Evolutionary conservation across 2,888 invertebrate genomes (phyloP).

Genomic region (Zaprionus obscuricornis): DNA sequence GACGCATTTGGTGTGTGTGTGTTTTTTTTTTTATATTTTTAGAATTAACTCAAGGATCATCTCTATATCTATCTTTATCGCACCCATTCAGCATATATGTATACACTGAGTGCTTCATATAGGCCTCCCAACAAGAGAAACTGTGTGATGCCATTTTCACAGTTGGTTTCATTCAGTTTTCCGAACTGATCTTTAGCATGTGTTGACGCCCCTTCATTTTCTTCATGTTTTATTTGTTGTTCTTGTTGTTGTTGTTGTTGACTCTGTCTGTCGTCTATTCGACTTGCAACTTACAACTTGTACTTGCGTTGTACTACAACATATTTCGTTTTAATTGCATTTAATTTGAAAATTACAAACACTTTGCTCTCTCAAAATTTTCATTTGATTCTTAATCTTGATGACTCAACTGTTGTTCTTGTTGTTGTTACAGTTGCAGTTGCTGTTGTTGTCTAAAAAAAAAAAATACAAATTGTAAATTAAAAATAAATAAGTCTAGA

Average conservation of each 20-base stretch:
- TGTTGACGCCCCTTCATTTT: conserved; percentile 28
- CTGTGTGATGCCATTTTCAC: conserved; percentile 56
- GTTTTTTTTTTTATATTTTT: conserved; percentile 33
- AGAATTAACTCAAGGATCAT: conserved; percentile 49
- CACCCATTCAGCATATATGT: too few relatives aligned
- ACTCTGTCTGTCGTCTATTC: conserved; percentile 31
- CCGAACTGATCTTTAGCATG: conserved; percentile 53
- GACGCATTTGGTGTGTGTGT: conserved; percentile 27
- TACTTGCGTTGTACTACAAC: conserved; percentile 44
- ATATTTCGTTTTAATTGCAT: conserved; percentile 62
- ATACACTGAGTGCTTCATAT: too few relatives aligned
- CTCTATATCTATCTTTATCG: too few relatives aligned
- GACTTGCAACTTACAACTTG: conserved; percentile 22
- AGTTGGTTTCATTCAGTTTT: conserved; percentile 54
- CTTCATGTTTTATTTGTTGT: background rate
- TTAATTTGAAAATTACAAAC: conserved; percentile 44
- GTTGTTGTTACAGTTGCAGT: too few relatives aligned
- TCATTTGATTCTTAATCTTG: too few relatives aligned
- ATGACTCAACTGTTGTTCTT: too few relatives aligned
- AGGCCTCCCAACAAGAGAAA: too few relatives aligned
- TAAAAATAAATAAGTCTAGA: too few relatives aligned
- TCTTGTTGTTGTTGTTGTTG: conserved; percentile 18
- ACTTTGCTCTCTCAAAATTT: background rate
- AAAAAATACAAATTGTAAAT: too few relatives aligned
- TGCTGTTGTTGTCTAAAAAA: too few relatives aligned